Base-by-base conservation (phyloP, 1,140 invertebrate genomes). In the Trialeurodes vaporariorum region DNA sequence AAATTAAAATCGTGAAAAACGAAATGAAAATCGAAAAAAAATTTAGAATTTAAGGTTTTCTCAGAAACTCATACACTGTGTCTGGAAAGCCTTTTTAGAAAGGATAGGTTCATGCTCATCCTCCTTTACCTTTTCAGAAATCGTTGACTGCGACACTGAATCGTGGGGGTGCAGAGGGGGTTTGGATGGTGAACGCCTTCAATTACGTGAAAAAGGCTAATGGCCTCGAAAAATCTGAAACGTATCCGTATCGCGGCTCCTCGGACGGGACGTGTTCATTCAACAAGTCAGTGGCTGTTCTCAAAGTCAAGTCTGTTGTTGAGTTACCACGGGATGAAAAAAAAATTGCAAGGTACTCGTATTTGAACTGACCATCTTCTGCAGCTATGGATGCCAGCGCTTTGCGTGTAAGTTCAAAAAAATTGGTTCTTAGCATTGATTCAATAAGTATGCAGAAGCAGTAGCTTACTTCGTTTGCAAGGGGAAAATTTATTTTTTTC, bases 361-460 rank as follows among this genome's bases (percentile, higher is more conserved):
- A 0, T 82, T 89, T 1, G 76, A 86, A 70, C 94, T 96, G 96
- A 59, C 96, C 96, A 0, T 94, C 98, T 71, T 94, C 95, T 12
- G 96, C 98, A 77, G 96, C 91, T 25, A 91, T 98, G 65, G 98
- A 98, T 79, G 96, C 96, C 0, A 96, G 96, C 81, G 93, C 93
- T 1, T 96, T 99, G 91, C 93, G 96, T 79, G 82, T 83, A 72
- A 72, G 71, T n/a, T n/a, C n/a, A n/a, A n/a, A n/a, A n/a, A n/a
- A n/a, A n/a, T n/a, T n/a, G n/a, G n/a, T n/a, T n/a, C n/a, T n/a
- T n/a, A n/a, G n/a, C n/a, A n/a, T n/a, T n/a, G n/a, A n/a, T n/a
- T n/a, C n/a, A n/a, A n/a, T n/a, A n/a, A n/a, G n/a, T n/a, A n/a
- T n/a, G n/a, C n/a, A n/a, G n/a, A n/a, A n/a, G n/a, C n/a, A n/a